These are phyloP conservation scores for Aethina tumida DNA, from an alignment of 1,140 invertebrate species.

Conservation along the genomic window DNA sequence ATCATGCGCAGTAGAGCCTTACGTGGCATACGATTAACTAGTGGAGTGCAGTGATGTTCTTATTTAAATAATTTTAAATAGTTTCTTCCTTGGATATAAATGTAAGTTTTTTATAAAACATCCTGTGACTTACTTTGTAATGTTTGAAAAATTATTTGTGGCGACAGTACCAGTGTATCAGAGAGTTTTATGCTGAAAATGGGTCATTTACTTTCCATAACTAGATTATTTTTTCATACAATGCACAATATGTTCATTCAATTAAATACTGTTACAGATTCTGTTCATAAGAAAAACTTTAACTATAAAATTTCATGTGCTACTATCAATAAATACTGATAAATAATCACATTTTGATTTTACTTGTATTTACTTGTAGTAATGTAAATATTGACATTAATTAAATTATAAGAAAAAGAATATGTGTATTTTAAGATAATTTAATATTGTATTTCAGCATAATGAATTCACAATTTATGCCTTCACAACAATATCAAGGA, in stretches of 20 bases:
- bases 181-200: background rate
- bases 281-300: no score
- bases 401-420: conserved; percentile 5
- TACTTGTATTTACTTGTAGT: conserved; percentile 4
- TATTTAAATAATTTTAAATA: conserved; percentile 33
- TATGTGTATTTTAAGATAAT: conserved; percentile 8
- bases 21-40: conserved; percentile 45
- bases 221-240: background rate
- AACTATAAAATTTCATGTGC: no score
- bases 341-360: conserved; percentile 9
- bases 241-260: conserved; percentile 4
- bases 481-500: conserved; percentile 23
- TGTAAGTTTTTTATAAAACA: conserved; percentile 6
- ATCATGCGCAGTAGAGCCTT: conserved; percentile 46
- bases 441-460: conserved; percentile 13
- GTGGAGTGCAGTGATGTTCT: conserved; percentile 33
- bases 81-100: conserved; percentile 34
- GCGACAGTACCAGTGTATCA: conserved; percentile 3
- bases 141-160: background rate
- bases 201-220: background rate
- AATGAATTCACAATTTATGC: conserved; percentile 33
- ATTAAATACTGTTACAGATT: conserved; percentile 1
- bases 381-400: conserved; percentile 8
- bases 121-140: background rate
- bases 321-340: conserved; percentile 6